phyloP scores from a whole-genome alignment of 2,113 vertebrate species.

The Montifringilla adamsi region DNA sequence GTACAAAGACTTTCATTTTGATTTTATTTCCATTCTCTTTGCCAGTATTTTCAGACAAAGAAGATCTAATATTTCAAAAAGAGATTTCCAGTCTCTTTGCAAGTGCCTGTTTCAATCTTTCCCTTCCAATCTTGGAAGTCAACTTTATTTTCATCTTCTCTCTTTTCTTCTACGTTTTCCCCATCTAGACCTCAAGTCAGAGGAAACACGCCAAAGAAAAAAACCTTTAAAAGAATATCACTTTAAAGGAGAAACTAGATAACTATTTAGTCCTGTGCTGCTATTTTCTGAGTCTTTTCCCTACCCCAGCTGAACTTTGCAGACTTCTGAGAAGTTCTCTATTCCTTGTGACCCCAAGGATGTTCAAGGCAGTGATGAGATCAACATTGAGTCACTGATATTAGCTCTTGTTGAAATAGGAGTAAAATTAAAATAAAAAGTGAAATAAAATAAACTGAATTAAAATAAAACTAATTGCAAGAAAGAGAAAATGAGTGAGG shows the following conservation, averaged over 20 bases:
- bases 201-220: background rate
- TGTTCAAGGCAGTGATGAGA: background rate
- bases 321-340: background rate
- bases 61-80: constrained; percentile 63
- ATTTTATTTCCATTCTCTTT: constrained; percentile 62
- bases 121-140: background rate
- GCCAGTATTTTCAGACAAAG: constrained; percentile 62
- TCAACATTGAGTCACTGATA: background rate
- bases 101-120: constrained; percentile 35
- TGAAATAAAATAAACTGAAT: background rate
- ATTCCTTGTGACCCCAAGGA: background rate
- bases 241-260: background rate
- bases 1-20: constrained; percentile 62
- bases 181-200: background rate
- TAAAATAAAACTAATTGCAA: background rate
- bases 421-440: background rate
- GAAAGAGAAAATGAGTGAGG: background rate
- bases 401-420: background rate
- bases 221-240: background rate
- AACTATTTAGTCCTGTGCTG: background rate
- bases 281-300: background rate
- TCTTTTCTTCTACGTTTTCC: background rate
- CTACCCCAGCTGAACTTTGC: rapidly evolving
- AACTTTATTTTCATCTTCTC: background rate
- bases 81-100: constrained; percentile 48